phyloP scores from a whole-genome alignment of 2,113 vertebrate genomes.

The Sardina pilchardus region DNA sequence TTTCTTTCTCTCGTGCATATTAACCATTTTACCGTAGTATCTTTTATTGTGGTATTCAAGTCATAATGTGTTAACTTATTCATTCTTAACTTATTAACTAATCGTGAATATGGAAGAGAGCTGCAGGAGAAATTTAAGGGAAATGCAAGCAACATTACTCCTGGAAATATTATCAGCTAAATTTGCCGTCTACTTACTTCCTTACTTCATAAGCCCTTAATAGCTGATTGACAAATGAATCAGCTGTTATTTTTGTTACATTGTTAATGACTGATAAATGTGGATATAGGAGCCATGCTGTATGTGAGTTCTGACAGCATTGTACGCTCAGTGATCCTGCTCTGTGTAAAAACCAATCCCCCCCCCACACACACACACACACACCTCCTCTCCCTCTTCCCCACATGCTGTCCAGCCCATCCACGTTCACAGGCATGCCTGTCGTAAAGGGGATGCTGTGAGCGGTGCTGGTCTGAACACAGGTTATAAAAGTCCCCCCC shows the following conservation, averaged over 20 bases:
- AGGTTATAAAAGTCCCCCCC: conserved; percentile 39
- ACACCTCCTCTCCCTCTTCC: not conserved
- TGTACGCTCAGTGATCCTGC: not conserved
- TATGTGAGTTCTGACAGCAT: not conserved
- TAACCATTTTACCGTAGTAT: not conserved
- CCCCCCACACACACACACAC: not conserved
- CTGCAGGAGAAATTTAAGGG: not conserved
- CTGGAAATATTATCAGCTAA: not conserved
- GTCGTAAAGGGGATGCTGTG: conserved; percentile 23
- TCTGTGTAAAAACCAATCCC: not conserved
- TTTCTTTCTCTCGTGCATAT: no score
- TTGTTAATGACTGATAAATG: not conserved
- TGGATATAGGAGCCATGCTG: not conserved
- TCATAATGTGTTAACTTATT: not conserved
- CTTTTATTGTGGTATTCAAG: not conserved
- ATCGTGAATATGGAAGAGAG: not conserved
- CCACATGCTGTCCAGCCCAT: not conserved
- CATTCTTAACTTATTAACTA: not conserved
- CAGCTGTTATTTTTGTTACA: not conserved
- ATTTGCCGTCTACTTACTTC: not conserved
- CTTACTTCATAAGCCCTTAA: not conserved
- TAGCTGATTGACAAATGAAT: not conserved
- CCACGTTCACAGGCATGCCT: not conserved
- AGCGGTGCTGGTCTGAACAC: not conserved
- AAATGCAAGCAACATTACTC: not conserved